Evolutionary conservation across 2,888 invertebrate genomes (phyloP).

Genomic region (Cistogaster globosa): DNA sequence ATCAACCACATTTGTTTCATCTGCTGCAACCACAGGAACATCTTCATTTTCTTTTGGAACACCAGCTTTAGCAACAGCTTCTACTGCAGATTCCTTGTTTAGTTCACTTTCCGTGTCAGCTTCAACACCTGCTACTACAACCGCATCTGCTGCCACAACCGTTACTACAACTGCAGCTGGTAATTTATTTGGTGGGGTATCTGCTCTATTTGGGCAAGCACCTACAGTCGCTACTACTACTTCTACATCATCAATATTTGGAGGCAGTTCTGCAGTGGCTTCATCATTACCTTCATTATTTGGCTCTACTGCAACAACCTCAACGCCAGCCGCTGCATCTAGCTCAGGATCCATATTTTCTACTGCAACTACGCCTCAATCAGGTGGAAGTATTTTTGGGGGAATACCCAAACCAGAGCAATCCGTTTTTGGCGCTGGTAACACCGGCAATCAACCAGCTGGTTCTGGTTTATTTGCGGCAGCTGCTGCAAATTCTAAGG

Average conservation of each 20-base stretch:
- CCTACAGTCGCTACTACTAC: conserved; percentile 14
- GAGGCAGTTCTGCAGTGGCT: conserved; percentile 62
- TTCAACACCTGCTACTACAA: conserved; percentile 8
- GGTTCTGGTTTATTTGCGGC: conserved; percentile 75
- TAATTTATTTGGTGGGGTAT: conserved; percentile 40
- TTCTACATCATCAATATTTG: conserved; percentile 66
- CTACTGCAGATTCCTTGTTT: conserved; percentile 41
- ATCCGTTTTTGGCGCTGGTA: conserved; percentile 75
- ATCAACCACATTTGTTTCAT: neutral
- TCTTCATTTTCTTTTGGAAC: conserved; percentile 74
- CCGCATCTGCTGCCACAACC: neutral
- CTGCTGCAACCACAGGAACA: conserved; percentile 58
- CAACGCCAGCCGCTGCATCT: conserved; percentile 61
- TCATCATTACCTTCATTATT: conserved; percentile 60
- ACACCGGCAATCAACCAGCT: conserved; percentile 70
- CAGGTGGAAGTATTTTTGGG: conserved; percentile 76
- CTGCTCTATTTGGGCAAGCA: conserved; percentile 45
- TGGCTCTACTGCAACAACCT: conserved; percentile 39
- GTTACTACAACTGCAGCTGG: conserved; percentile 17
- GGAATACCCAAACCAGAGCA: conserved; percentile 80
- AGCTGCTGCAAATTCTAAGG: conserved; percentile 74
- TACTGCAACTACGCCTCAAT: conserved; percentile 55
- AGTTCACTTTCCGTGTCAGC: conserved; percentile 44
- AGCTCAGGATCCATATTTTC: conserved; percentile 69
- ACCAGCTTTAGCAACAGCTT: conserved; percentile 37